phyloP scores from a whole-genome alignment of 2,888 invertebrate genomes.

The Rhingia campestris region DNA sequence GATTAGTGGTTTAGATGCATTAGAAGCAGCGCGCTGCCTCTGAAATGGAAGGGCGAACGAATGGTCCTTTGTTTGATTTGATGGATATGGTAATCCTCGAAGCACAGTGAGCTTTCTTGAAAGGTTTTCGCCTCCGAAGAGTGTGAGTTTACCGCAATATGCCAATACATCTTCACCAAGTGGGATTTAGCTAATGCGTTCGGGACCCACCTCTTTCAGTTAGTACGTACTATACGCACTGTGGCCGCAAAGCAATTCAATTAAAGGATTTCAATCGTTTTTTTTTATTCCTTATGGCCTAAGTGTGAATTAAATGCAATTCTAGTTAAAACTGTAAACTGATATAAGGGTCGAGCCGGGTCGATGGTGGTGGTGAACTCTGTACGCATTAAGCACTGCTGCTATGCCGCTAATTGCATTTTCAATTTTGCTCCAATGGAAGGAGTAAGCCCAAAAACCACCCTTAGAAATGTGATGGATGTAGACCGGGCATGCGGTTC shows the following conservation, averaged over 20 bases:
- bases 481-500: constrained; percentile 34
- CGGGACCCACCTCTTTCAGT: constrained; percentile 18
- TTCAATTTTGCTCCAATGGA: constrained; percentile 41
- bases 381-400: constrained; percentile 14
- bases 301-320: constrained; percentile 65
- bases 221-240: constrained; percentile 1
- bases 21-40: constrained; percentile 7
- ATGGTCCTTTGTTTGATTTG: constrained; percentile 53
- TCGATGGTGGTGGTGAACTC: constrained; percentile 7
- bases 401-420: constrained; percentile 67
- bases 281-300: constrained; percentile 41
- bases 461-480: constrained; percentile 61
- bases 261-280: constrained; percentile 66
- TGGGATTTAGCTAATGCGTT: constrained; percentile 68
- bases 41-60: background rate
- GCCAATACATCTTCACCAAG: constrained; percentile 72
- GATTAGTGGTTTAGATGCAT: constrained; percentile 72
- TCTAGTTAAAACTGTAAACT: constrained; percentile 46
- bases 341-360: constrained; percentile 28
- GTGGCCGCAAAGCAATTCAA: constrained; percentile 66
- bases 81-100: constrained; percentile 68
- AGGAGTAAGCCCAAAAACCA: constrained; percentile 16
- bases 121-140: constrained; percentile 24
- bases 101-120: constrained; percentile 52
- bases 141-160: constrained; percentile 68